phyloP scores from a whole-genome alignment of 2,888 invertebrate genomes.

The Eugnorisma glareosa region DNA sequence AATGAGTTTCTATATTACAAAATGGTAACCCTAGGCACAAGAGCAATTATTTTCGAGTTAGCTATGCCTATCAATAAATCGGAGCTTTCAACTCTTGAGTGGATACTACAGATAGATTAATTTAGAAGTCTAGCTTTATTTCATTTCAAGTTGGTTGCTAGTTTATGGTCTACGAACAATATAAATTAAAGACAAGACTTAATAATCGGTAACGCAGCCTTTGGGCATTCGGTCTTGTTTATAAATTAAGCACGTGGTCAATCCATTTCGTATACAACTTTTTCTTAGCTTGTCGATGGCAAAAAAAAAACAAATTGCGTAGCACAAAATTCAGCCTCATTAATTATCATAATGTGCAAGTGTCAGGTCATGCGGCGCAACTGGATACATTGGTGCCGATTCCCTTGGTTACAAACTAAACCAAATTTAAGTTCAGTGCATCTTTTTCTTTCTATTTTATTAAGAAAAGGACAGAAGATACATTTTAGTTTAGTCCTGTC shows the following conservation, averaged over 20 bases:
- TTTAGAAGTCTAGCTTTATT: constrained; percentile 6
- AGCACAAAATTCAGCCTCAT: no score
- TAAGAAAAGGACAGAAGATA: no score
- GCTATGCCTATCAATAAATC: constrained; percentile 51
- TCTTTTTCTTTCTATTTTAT: no score
- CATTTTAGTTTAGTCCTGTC: no score
- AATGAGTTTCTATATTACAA: no score
- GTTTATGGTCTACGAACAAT: not conserved
- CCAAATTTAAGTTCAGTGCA: no score
- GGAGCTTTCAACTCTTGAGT: constrained; percentile 22
- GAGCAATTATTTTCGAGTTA: constrained; percentile 20
- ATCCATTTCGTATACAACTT: not conserved
- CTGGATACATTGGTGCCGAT: no score
- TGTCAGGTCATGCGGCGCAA: no score
- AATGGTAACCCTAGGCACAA: constrained; percentile 7
- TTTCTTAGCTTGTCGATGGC: no score
- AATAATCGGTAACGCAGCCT: not conserved
- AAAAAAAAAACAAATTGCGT: no score
- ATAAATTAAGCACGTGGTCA: not conserved
- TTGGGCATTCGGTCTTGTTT: not conserved
- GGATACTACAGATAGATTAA: constrained; percentile 16
- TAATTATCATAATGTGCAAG: no score
- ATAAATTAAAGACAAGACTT: not conserved
- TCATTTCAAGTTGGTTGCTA: not conserved
- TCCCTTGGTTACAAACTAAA: no score